Percentiles rank a stretch among this genome's conserved stretches.
Conservation (phyloP, 2,113 vertebrate species). For the Saguinus midas region DNA sequence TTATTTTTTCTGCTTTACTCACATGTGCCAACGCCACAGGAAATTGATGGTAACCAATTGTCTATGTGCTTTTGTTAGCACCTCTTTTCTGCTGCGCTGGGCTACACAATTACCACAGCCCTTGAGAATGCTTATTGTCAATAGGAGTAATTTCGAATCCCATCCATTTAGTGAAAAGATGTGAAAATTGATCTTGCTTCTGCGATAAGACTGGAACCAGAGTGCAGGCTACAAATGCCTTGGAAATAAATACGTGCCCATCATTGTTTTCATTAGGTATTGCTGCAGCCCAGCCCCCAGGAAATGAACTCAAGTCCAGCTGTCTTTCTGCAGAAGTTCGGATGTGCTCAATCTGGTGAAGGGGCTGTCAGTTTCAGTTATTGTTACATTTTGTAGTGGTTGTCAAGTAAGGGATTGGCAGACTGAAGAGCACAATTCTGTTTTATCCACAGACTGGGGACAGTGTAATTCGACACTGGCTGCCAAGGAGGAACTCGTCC, state of each 20-base stretch:
- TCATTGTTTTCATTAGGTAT: neutral
- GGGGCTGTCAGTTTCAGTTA: slow-evolving; percentile 62
- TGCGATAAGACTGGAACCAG: slow-evolving; percentile 39
- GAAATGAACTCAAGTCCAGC: slow-evolving; percentile 19
- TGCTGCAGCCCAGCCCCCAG: neutral
- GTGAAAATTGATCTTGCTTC: slow-evolving; percentile 61
- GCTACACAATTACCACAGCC: slow-evolving; percentile 41
- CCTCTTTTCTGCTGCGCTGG: neutral
- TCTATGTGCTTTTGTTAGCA: slow-evolving; percentile 61
- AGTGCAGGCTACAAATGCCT: slow-evolving; percentile 6
- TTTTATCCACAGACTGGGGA: slow-evolving; percentile 55
- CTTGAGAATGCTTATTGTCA: slow-evolving; percentile 58
- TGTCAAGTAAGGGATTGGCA: slow-evolving; percentile 66
- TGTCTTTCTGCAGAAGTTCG: slow-evolving; percentile 38
- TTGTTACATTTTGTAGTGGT: slow-evolving; percentile 57
- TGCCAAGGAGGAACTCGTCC: neutral
- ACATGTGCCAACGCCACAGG: slow-evolving; percentile 38
- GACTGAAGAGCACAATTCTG: slow-evolving; percentile 54
- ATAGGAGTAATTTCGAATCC: slow-evolving; percentile 64
- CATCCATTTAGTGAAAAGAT: slow-evolving; percentile 58
- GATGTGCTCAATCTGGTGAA: neutral
- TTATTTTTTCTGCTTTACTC: slow-evolving; percentile 41
- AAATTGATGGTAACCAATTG: slow-evolving; percentile 55
- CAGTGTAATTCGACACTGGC: slow-evolving; percentile 40
- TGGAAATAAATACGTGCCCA: neutral